Conservation (phyloP, 2,113 vertebrate genomes). For the Hemibagrus wyckioides region DNA sequence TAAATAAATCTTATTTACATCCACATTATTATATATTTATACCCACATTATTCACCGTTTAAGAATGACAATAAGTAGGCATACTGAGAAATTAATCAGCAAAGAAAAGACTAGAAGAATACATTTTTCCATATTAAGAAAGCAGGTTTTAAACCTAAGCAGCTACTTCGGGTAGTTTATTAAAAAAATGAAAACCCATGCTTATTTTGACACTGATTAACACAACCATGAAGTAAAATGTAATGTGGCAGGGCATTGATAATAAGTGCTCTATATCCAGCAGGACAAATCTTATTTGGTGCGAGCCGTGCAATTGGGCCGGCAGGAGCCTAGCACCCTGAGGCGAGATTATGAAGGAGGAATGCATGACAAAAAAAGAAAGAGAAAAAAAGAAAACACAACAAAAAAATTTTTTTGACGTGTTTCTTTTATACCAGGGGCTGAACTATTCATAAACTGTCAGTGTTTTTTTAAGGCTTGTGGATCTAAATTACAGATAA, state of each 20-base stretch:
- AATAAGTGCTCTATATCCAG: slow-evolving; percentile 60
- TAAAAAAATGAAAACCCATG: background rate
- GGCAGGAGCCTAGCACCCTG: slow-evolving; percentile 26
- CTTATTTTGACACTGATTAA: slow-evolving; percentile 39
- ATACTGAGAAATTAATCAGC: background rate
- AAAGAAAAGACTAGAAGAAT: background rate
- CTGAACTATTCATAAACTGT: slow-evolving; percentile 3
- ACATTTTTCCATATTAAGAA: background rate
- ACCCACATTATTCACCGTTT: background rate
- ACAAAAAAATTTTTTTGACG: background rate
- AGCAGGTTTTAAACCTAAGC: background rate
- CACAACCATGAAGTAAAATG: slow-evolving; percentile 60
- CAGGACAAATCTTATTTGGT: slow-evolving; percentile 70
- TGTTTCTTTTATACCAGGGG: background rate
- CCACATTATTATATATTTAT: too few species aligned
- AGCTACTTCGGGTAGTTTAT: background rate
- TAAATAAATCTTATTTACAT: background rate
- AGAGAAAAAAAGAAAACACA: background rate
- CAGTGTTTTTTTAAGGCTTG: background rate
- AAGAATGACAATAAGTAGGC: background rate
- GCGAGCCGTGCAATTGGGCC: slow-evolving; percentile 32
- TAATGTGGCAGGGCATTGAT: slow-evolving; percentile 66
- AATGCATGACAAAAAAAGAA: background rate
- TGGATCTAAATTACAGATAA: slow-evolving; percentile 27
- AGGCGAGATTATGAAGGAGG: slow-evolving; percentile 40